Evolutionary conservation across 2,888 invertebrate genomes (phyloP), one percentile per base, ranked within the genome.

Genomic region (Heteromurus nitidus): DNA sequence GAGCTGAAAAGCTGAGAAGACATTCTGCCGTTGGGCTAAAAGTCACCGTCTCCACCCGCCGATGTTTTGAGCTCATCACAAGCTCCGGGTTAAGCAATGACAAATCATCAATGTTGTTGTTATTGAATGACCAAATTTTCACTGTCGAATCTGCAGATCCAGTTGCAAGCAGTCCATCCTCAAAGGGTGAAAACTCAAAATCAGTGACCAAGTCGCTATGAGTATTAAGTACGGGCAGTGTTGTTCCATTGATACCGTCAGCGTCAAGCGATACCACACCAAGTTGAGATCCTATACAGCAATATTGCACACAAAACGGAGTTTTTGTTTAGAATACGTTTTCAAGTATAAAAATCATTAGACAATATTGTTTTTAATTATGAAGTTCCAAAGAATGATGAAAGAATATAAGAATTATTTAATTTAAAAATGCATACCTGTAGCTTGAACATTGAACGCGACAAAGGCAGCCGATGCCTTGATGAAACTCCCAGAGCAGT

Each of bases 361-460:
- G n/a, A n/a, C n/a, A n/a, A n/a, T n/a, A n/a, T n/a, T n/a, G n/a
- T n/a, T n/a, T n/a, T n/a, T n/a, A n/a, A n/a, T n/a, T n/a, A n/a
- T n/a, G n/a, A n/a, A 9, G 7, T 36, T 36, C 36, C 36, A 36
- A 36, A 9, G 13, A 36, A 36, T 13, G 7, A 13, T 36, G 36
- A 5, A 36, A 36, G 7, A 36, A 9, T 36, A 13, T 36, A 5
- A 36, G 36, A 36, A 13, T 36, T 36, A 13, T 36, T 36, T 36
- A 36, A 36, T 36, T 47, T 47, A 47, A 3, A 72, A 30, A 24
- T 55, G 28, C 50, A 88, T 89, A 92, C 93, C 95, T 87, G 95
- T 95, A 89, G 96, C 95, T 89, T 98, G 97, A 91, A 96, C 95
- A 89, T 97, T 97, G 89, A 98, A 98, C 18, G 96, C 97, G 94